phyloP scores from a whole-genome alignment of 2,888 invertebrate species.

The Epistrophe eligans region DNA sequence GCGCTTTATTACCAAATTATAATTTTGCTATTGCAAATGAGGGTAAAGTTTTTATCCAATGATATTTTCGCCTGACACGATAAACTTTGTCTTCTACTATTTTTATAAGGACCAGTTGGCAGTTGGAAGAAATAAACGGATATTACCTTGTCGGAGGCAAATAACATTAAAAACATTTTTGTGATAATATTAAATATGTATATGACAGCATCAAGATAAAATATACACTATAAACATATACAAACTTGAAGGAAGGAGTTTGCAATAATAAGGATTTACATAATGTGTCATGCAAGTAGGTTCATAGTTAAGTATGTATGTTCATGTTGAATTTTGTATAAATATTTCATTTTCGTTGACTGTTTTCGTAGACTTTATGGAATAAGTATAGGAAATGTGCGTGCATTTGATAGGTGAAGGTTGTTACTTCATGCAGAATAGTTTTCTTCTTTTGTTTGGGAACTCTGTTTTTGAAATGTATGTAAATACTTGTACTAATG shows the following conservation, averaged over 20 bases:
- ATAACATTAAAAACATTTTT: constrained; percentile 9
- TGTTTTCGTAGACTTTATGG: background rate
- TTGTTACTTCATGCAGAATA: background rate
- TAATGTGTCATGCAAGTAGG: background rate
- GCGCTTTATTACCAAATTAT: background rate
- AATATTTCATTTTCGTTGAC: background rate
- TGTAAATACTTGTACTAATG: background rate
- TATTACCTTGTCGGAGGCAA: constrained; percentile 12
- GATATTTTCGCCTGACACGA: background rate
- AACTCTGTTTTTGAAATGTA: background rate
- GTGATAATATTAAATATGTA: background rate
- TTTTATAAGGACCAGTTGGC: background rate
- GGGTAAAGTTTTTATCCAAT: background rate
- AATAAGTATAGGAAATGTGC: background rate
- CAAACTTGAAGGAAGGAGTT: background rate
- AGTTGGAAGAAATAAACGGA: background rate
- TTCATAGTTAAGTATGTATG: background rate
- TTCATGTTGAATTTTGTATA: background rate
- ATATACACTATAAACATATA: background rate
- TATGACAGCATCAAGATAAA: constrained; percentile 12
- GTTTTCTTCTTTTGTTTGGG: background rate
- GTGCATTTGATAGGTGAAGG: constrained; percentile 11
- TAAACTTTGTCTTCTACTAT: background rate
- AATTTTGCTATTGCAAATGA: background rate
- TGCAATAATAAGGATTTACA: constrained; percentile 4